phyloP scores from a whole-genome alignment of 2,888 invertebrate species.

The Ophioninae sp. region DNA sequence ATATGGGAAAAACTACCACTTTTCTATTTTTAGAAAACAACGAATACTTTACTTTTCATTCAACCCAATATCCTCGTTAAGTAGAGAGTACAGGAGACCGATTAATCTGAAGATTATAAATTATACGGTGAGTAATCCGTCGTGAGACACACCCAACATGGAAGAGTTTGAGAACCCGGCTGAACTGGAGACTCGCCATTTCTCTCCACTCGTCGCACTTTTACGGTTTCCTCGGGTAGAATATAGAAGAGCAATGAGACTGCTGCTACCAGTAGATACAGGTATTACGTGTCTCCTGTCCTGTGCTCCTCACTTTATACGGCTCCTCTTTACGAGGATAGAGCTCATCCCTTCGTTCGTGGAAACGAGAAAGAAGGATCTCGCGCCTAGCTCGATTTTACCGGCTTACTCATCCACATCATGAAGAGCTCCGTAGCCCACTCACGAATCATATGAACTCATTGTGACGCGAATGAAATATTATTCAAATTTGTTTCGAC shows the following conservation, averaged over 20 bases:
- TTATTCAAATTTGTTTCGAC: constrained; percentile 64
- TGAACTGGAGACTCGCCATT: constrained; percentile 30
- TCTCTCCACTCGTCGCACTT: constrained; percentile 47
- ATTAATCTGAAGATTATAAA: constrained; percentile 64
- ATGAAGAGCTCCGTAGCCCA: constrained; percentile 35
- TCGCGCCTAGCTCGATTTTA: constrained; percentile 33
- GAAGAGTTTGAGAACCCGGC: constrained; percentile 13
- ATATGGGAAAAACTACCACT: no score
- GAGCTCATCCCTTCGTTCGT: constrained; percentile 49
- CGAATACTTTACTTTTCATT: no score
- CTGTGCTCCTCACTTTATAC: constrained; percentile 43
- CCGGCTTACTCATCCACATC: constrained; percentile 52
- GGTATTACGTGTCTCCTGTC: constrained; percentile 39
- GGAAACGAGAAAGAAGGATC: constrained; percentile 36
- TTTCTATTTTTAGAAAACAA: no score
- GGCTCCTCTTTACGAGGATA: constrained; percentile 45
- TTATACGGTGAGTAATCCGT: constrained; percentile 52
- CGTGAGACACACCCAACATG: constrained; percentile 33
- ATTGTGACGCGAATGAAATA: constrained; percentile 62
- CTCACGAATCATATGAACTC: constrained; percentile 42
- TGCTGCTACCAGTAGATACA: constrained; percentile 49
- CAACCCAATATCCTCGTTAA: not conserved
- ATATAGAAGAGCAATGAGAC: constrained; percentile 26
- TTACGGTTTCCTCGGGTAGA: constrained; percentile 14
- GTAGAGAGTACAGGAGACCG: constrained; percentile 47